Base-by-base conservation (phyloP, 2,113 vertebrate genomes). In the Eulacestoma nigropectus region DNA sequence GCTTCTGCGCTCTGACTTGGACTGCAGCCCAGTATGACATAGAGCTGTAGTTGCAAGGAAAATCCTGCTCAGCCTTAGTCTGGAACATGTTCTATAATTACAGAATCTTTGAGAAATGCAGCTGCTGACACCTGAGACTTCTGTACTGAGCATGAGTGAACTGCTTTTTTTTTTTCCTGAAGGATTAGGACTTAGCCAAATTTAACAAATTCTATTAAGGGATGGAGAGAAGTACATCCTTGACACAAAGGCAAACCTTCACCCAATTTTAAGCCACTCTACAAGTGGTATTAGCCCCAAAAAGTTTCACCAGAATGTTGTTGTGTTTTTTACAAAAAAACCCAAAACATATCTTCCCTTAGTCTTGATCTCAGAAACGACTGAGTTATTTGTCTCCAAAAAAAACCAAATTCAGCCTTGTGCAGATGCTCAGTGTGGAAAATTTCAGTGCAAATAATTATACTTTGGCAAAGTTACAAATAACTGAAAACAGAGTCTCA, bases 71-170 rank as follows among this genome's bases (percentile, higher is more conserved):
- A 95, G 79, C 76, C 68, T 94, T 47, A 57, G 75, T 81, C 82
- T 96, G 90, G 92, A 94, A 92, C 80, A 67, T 65, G 64, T 94
- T 93, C 87, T 95, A 72, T 95, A 95, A 95, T 97, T 95, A 96
- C 93, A 83, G 79, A 93, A 93, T 84, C 91, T 80, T 83, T 89
- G 68, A 96, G 93, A 96, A 96, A 96, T 94, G 91, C 82, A 94
- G 37, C 90, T 94, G 85, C 90, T 95, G 87, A 96, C 91, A 96
- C 94, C 93, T 96, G 92, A 96, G 92, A 89, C 75, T 91, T 85
- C 37, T 50, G 32, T 47, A 91, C 59, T 59, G 55, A 90, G 90
- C 87, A 90, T 89, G 87, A 88, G 47, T 87, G 39, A 83, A 50
- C 67, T 42, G 52, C 5, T 4, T 44, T 32, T 69, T 42, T 50